Base-by-base conservation (phyloP, 2,888 invertebrate species). In the Drosophila neoperkinsi region DNA sequence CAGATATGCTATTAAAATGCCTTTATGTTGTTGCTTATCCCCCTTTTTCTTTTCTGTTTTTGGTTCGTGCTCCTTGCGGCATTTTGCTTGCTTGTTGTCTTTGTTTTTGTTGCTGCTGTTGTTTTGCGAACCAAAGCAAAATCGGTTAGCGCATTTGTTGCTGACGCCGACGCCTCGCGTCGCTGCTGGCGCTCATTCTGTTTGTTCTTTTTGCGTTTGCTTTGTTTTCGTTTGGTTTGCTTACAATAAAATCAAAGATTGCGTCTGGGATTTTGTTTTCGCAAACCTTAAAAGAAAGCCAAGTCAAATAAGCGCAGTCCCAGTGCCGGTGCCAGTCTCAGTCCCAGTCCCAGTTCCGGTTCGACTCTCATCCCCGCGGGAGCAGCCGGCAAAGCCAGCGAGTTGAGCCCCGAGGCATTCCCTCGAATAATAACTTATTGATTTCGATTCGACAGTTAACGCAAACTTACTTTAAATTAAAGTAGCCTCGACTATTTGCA, bases 251-350 rank as follows among this genome's bases (percentile, higher is more conserved):
- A 85, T 85, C 85, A 84, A 82, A 85, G 85, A 85, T 85, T 85
- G 85, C 84, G 83, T 80, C 79, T 86, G 86, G 86, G 86, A 84
- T 82, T 87, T 80, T 81, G 79, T 78, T 71, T 86, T 79, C 72
- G 73, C 81, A 80, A 76, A 70, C 83, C 85, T 81, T 68, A 78
- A 83, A 80, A 76, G 72, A 71, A 81, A 77, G 74, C 71, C 81
- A 83, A 77, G 55, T 72, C 70, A 84, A 84, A 79, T 75, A 82
- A 75, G 69, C 74, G 60, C 31, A 74, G 38, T 53, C 31, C 57
- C 51, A 55, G 50, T 36, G 52, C 38, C 31, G 7, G 31, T 34
- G 1, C 4, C 11, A 33, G 36, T 51, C 64, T 38, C 38, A 51
- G 38, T 33, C 46, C 5, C 36, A 65, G 36, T 53, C 21, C 57